phyloP scores from a whole-genome alignment of 2,888 invertebrate species.

The Heliconius hortense region DNA sequence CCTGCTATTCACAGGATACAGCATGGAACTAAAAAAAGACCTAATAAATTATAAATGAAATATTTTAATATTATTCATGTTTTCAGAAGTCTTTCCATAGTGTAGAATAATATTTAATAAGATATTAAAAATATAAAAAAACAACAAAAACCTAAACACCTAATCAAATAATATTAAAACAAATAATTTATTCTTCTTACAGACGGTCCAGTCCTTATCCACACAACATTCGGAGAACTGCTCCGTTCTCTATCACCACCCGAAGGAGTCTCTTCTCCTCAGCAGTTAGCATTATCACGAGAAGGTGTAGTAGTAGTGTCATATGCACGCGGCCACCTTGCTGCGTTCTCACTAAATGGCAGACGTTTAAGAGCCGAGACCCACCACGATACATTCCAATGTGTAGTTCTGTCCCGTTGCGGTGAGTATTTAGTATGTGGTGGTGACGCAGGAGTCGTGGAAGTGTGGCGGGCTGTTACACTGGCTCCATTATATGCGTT shows the following conservation, averaged over 20 bases:
- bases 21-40: too few species aligned
- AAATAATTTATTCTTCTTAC: slow-evolving; percentile 30
- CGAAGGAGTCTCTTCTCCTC: slow-evolving; percentile 86
- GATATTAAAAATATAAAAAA: too few species aligned
- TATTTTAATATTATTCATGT: too few species aligned
- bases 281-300: slow-evolving; percentile 95
- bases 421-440: slow-evolving; percentile 99
- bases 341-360: slow-evolving; percentile 97
- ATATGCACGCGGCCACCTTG: slow-evolving; percentile 95
- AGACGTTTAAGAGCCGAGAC: slow-evolving; percentile 93
- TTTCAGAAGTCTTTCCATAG: too few species aligned
- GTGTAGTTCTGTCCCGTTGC: slow-evolving; percentile 96
- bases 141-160: not conserved
- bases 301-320: slow-evolving; percentile 98
- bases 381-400: slow-evolving; percentile 97
- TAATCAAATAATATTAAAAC: not conserved
- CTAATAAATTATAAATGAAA: too few species aligned
- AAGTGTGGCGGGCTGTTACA: slow-evolving; percentile 99
- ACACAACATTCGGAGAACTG: slow-evolving; percentile 98
- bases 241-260: slow-evolving; percentile 93
- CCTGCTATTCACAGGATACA: too few species aligned
- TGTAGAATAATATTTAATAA: too few species aligned
- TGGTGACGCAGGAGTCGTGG: slow-evolving; percentile 97
- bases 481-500: slow-evolving; percentile 98
- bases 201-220: slow-evolving; percentile 98